These are phyloP conservation scores for Cylindroiulus punctatus DNA, from an alignment of 2,888 invertebrate genomes.

Conservation along the genomic window DNA sequence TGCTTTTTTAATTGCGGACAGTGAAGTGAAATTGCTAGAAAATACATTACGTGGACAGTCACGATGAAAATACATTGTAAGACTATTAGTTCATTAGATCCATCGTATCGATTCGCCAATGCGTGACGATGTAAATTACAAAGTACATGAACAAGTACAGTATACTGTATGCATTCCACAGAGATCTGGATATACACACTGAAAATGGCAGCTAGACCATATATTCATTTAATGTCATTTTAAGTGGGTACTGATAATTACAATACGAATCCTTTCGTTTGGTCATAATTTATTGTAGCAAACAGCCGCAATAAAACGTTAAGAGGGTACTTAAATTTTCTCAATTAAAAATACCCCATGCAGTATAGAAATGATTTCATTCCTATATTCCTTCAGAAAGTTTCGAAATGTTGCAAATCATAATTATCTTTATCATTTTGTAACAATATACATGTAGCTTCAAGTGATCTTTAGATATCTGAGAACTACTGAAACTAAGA, in stretches of 20 bases:
- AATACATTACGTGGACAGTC: neutral
- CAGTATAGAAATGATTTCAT: no score
- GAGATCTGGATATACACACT: neutral
- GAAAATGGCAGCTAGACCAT: slow-evolving; percentile 12
- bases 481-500: no score
- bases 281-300: no score
- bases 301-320: no score
- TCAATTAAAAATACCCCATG: no score
- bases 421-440: no score
- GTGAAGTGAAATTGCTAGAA: neutral
- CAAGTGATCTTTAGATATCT: no score
- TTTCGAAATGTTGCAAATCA: no score
- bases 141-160: neutral
- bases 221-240: neutral
- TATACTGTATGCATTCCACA: neutral
- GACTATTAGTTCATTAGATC: neutral
- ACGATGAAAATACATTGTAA: neutral
- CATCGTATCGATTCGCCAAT: neutral
- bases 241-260: neutral
- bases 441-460: no score
- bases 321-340: no score
- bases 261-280: no score
- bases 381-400: no score
- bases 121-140: neutral
- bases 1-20: neutral